phyloP scores from a whole-genome alignment of 1,140 invertebrate genomes.

The Watersipora subatra region DNA sequence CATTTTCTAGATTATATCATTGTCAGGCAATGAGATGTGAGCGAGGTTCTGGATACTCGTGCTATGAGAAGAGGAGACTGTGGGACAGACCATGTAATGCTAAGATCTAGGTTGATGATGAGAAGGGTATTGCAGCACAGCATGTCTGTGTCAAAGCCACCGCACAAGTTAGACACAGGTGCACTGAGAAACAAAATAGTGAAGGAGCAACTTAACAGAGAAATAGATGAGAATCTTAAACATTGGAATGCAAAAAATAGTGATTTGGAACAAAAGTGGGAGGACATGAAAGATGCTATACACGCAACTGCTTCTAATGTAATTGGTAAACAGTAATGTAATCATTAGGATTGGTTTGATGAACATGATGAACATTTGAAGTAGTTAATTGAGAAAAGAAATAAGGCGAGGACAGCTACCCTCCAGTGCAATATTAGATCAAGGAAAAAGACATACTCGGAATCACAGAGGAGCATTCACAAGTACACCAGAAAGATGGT shows the following conservation, averaged over 20 bases:
- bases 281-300: not conserved
- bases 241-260: not conserved
- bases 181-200: not conserved
- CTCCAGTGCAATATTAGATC: not conserved
- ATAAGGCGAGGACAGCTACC: not conserved
- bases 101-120: conserved; percentile 4
- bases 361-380: not conserved
- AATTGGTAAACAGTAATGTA: not conserved
- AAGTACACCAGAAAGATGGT: not conserved
- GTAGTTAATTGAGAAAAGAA: not conserved
- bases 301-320: not conserved
- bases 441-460: not conserved
- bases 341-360: not conserved
- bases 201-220: not conserved
- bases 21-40: conserved; percentile 7
- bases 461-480: not conserved
- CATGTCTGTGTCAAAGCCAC: not conserved
- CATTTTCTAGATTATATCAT: conserved; percentile 15
- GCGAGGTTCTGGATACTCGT: conserved; percentile 9
- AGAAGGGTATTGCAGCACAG: conserved; percentile 1
- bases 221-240: conserved; percentile 2
- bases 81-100: conserved; percentile 14
- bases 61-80: conserved; percentile 12
- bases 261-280: not conserved
- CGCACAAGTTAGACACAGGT: not conserved